These are phyloP conservation scores for Neuroscelio doddi DNA, from an alignment of 2,888 invertebrate species.

Conservation along the genomic window DNA sequence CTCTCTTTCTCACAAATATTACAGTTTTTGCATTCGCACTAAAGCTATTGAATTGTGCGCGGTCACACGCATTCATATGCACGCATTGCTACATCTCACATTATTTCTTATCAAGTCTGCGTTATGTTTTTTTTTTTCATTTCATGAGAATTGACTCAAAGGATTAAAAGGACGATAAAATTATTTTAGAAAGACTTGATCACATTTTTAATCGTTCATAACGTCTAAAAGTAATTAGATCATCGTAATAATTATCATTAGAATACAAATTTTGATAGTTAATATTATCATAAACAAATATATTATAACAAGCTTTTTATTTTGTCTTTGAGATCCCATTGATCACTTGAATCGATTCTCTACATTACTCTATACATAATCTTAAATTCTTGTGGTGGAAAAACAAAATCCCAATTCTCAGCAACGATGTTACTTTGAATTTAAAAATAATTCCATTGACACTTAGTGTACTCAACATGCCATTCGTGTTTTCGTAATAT, in stretches of 20 bases:
- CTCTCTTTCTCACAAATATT: constrained; percentile 59
- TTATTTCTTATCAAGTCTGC: constrained; percentile 1
- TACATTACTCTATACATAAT: constrained; percentile 9
- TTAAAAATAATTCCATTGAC: too few species aligned
- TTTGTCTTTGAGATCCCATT: constrained; percentile 33
- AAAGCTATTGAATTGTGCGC: constrained; percentile 69
- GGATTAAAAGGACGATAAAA: constrained; percentile 31
- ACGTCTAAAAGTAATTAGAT: constrained; percentile 16
- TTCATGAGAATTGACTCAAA: constrained; percentile 39
- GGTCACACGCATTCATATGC: constrained; percentile 90
- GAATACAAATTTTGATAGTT: constrained; percentile 27
- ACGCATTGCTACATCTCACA: constrained; percentile 73
- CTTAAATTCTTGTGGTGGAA: neutral
- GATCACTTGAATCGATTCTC: constrained; percentile 43
- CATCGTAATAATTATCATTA: constrained; percentile 30
- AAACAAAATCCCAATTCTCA: neutral
- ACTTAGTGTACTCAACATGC: too few species aligned
- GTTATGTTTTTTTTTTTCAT: constrained; percentile 10
- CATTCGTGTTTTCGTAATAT: too few species aligned
- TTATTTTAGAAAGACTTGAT: constrained; percentile 22
- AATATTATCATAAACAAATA: constrained; percentile 29
- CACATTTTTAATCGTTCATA: neutral
- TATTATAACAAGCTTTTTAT: constrained; percentile 31
- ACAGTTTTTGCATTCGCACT: constrained; percentile 62
- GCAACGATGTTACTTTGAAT: neutral